These are phyloP conservation scores for Dryoscopus gambensis DNA, from an alignment of 2,113 vertebrate species.

Conservation along the genomic window DNA sequence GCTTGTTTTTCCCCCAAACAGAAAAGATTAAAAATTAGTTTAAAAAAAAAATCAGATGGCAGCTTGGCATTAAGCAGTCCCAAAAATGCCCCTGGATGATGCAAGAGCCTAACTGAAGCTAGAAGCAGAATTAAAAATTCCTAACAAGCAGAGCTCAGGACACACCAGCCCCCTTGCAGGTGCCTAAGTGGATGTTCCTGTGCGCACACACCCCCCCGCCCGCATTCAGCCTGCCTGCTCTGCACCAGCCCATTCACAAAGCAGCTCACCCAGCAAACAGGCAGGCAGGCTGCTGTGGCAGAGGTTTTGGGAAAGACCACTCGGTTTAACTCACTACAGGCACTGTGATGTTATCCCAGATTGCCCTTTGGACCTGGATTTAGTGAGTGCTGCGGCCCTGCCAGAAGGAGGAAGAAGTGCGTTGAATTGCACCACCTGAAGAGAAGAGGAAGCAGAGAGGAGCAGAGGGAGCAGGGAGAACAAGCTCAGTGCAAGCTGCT, in stretches of 20 bases:
- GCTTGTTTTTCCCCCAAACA: background rate
- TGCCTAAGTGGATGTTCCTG: background rate
- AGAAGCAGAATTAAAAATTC: background rate
- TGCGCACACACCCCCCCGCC: fast-evolving
- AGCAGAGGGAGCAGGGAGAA: background rate
- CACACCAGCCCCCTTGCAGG: too few relatives aligned
- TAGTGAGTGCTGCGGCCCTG: background rate
- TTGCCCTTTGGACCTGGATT: background rate
- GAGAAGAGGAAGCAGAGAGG: background rate
- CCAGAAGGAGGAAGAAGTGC: background rate
- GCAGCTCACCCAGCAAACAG: background rate
- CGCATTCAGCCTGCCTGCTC: background rate
- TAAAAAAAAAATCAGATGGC: background rate
- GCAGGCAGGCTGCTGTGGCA: background rate
- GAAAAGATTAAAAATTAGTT: background rate
- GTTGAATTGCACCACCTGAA: background rate
- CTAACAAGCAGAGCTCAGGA: background rate
- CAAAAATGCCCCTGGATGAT: background rate
- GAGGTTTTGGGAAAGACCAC: background rate
- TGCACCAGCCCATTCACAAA: background rate
- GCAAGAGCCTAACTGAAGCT: background rate
- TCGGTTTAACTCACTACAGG: background rate
- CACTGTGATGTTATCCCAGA: background rate
- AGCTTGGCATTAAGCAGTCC: background rate
- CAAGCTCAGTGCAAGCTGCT: background rate